A percentile compares a stretch with the other conserved stretches of the same genome.
These are phyloP conservation scores for Sussaba pulchella DNA, from an alignment of 2,888 invertebrate species.

Conservation along the genomic window DNA sequence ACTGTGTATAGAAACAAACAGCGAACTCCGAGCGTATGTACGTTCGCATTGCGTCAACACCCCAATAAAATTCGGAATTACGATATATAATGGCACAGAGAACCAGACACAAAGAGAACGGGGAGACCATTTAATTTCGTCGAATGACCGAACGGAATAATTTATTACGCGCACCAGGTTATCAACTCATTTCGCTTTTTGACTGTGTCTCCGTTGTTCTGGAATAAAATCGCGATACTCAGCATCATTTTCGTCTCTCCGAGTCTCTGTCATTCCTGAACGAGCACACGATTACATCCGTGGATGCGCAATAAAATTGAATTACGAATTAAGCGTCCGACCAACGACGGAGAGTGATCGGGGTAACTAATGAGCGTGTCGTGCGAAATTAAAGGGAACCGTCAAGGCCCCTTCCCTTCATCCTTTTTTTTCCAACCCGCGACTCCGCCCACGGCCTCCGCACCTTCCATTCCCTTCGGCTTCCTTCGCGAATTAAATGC, in stretches of 20 bases:
- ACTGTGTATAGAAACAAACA: not conserved
- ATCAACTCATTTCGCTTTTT: slow-evolving; percentile 34
- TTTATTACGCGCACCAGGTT: slow-evolving; percentile 31
- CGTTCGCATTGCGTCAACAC: slow-evolving; percentile 8
- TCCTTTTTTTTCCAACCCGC: slow-evolving; percentile 12
- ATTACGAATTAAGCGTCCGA: slow-evolving; percentile 59
- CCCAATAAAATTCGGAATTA: not conserved
- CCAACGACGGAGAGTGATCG: slow-evolving; percentile 51
- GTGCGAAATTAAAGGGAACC: slow-evolving; percentile 60
- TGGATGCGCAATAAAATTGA: slow-evolving; percentile 58
- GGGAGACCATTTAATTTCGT: slow-evolving; percentile 36
- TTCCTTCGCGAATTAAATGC: slow-evolving; percentile 58
- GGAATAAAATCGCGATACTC: not conserved
- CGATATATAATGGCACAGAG: not conserved
- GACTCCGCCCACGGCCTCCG: not conserved
- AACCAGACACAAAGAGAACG: not conserved
- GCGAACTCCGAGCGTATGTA: not conserved
- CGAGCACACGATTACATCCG: slow-evolving; percentile 46
- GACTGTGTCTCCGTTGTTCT: not conserved
- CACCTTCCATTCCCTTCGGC: slow-evolving; percentile 5
- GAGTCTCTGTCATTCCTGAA: slow-evolving; percentile 15
- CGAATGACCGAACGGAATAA: slow-evolving; percentile 41
- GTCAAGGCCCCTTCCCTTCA: slow-evolving; percentile 1
- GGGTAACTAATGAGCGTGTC: slow-evolving; percentile 64
- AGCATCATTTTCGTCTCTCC: slow-evolving; percentile 28